phyloP scores from a whole-genome alignment of 2,888 invertebrate genomes.

The Aphodius granarius region DNA sequence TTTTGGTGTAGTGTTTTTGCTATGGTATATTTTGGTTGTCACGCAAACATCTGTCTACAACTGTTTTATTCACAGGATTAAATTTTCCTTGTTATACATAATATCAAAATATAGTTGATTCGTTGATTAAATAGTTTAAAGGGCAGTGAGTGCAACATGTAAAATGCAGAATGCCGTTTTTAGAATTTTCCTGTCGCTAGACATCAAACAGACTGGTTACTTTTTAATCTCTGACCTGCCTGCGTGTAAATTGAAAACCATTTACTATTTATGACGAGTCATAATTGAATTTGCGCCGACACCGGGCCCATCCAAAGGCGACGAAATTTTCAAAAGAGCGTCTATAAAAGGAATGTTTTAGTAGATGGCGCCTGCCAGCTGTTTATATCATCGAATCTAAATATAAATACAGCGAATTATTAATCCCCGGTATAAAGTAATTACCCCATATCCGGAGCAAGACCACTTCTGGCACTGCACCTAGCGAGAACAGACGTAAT shows the following conservation, averaged over 20 bases:
- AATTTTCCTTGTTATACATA: too few relatives aligned
- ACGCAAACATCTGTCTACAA: too few relatives aligned
- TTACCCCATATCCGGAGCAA: conserved; percentile 31
- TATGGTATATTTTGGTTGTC: too few relatives aligned
- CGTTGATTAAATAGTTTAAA: too few relatives aligned
- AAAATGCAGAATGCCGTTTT: background rate
- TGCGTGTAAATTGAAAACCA: conserved; percentile 18
- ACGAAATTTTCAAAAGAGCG: conserved; percentile 25
- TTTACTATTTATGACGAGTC: conserved; percentile 29
- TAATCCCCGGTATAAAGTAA: conserved; percentile 45
- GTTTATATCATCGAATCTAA: conserved; percentile 46
- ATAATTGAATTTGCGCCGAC: background rate
- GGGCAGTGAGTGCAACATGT: background rate
- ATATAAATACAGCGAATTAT: conserved; percentile 45
- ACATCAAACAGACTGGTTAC: background rate
- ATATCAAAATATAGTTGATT: too few relatives aligned
- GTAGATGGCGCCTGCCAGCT: conserved; percentile 43
- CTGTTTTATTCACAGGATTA: too few relatives aligned
- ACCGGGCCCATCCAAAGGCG: conserved; percentile 15
- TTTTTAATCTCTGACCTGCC: background rate
- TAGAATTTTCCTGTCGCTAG: background rate
- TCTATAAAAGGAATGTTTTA: conserved; percentile 45
- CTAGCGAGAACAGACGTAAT: background rate
- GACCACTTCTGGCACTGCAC: background rate
- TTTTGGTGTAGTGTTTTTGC: too few relatives aligned